Base-by-base conservation (phyloP, 2,113 vertebrate genomes). In the Serinus canaria region DNA sequence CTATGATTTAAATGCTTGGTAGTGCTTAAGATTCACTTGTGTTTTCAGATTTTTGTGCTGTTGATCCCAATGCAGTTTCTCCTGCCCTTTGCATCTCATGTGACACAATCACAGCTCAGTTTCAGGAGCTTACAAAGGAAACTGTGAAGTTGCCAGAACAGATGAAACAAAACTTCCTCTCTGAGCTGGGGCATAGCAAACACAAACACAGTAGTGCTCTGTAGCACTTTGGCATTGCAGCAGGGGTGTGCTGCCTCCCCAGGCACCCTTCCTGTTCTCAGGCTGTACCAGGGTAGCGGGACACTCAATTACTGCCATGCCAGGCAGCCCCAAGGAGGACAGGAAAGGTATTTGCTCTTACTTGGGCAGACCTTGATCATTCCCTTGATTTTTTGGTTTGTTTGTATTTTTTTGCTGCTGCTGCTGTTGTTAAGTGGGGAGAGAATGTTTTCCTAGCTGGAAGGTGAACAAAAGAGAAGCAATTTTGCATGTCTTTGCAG, bases 261-360 rank as follows among this genome's bases (percentile, higher is more conserved):
- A 82, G 37, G 64, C 68, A 41, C 60, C 89, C 50, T 96, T 97
- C 94, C 90, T 92, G 43, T 78, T 95, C 94, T 70, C 91, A 95
- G 49, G 52, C 83, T 90, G 87, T 77, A 28, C 64, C 96, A 97
- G 84, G 81, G 90, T 12, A 96, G 91, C 5, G 0, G 85, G 96
- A 97, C 93, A 96, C 66, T 76, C 7, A 0, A 59, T 30, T 77
- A 78, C 63, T 22, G 86, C 86, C 93, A 85, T 74, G 91, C 77
- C 89, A 92, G 75, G 92, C 97, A 97, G 92, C 62, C 87, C n/a
- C 78, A 89, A 81, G 63, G 58, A 96, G 52, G 37, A 66, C 43
- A 90, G 72, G 56, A 83, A 93, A 96, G 63, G 80, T 84, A 89
- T 81, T 95, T 92, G 79, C 79, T 92, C 64, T 81, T 64, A 79